Percentiles rank a stretch among this genome's conserved stretches.
phyloP scores from a whole-genome alignment of 2,113 vertebrate genomes.

The Mohoua ochrocephala region DNA sequence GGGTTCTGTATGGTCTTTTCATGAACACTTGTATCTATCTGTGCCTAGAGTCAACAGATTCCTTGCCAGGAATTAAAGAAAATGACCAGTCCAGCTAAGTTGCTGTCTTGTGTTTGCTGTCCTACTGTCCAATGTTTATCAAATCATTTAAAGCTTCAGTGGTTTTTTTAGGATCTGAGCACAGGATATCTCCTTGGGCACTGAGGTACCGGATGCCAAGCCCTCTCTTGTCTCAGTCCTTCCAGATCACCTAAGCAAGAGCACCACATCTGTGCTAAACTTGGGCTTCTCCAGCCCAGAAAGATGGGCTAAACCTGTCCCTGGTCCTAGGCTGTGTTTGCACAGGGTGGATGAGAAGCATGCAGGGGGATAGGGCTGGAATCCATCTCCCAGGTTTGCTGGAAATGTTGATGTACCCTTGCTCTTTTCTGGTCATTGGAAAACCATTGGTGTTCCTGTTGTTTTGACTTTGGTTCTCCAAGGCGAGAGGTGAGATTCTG shows the following conservation, averaged over 20 bases:
- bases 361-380: not conserved
- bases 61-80: not conserved
- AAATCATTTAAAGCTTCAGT: not conserved
- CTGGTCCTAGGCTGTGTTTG: not conserved
- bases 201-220: not conserved
- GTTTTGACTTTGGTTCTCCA: not conserved
- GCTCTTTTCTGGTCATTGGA: not conserved
- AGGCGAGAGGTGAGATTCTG: not conserved
- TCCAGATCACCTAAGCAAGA: not conserved
- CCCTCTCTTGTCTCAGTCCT: not conserved
- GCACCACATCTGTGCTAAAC: not conserved
- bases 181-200: not conserved
- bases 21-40: not conserved
- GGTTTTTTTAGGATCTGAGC: not conserved
- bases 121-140: not conserved
- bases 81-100: not conserved
- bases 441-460: not conserved
- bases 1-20: not conserved
- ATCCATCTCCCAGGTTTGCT: not conserved
- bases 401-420: not conserved
- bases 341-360: not conserved
- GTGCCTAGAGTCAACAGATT: not conserved
- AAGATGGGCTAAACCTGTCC: not conserved
- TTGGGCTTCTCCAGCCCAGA: not conserved
- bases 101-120: not conserved